These are phyloP conservation scores for Willowsia nigromaculata DNA, from an alignment of 2,888 invertebrate genomes.

Conservation along the genomic window DNA sequence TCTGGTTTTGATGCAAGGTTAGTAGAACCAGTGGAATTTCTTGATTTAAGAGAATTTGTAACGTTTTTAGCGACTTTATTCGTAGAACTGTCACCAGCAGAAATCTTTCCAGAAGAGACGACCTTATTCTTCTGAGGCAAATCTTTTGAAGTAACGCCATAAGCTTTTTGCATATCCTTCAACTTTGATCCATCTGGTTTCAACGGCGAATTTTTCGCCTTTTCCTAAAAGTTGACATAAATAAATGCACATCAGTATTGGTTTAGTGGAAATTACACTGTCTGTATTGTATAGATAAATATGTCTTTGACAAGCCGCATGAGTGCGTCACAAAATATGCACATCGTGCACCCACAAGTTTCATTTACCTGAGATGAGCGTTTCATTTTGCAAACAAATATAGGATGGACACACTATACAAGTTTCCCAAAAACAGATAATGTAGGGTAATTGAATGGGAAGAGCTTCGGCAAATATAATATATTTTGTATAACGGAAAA, in stretches of 20 bases:
- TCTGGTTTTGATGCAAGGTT: background rate
- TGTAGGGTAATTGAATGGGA: no score
- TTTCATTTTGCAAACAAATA: conserved; percentile 7
- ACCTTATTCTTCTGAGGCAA: background rate
- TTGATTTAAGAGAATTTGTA: background rate
- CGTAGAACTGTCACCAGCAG: background rate
- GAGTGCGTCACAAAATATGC: no score
- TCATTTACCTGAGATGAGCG: conserved; percentile 9
- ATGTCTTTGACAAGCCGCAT: no score
- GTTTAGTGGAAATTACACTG: background rate
- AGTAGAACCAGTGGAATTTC: background rate
- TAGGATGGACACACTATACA: background rate
- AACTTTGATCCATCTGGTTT: conserved; percentile 38
- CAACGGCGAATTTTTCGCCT: background rate
- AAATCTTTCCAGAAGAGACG: background rate
- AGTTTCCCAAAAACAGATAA: background rate
- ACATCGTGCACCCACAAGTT: background rate
- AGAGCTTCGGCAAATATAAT: background rate
- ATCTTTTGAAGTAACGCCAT: conserved; percentile 45
- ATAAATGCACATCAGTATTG: background rate
- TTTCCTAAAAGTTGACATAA: background rate
- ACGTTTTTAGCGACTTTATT: conserved; percentile 16
- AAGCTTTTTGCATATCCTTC: conserved; percentile 60
- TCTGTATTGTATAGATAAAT: no score
- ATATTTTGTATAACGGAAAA: no score